Conservation (phyloP, 2,888 invertebrate genomes). For the Trachelus troglodyta region DNA sequence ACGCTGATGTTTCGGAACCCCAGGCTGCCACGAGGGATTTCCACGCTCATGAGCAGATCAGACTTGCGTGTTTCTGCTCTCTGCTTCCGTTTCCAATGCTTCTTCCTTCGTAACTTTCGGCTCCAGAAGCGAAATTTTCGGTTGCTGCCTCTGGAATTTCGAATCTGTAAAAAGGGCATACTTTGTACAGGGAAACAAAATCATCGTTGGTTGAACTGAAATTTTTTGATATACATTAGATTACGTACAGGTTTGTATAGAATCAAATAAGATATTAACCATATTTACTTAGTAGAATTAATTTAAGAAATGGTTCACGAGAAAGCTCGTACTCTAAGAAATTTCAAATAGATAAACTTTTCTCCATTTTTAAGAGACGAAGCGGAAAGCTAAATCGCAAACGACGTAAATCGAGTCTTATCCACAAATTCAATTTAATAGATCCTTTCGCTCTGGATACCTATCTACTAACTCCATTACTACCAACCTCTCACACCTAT, state of each 20-base stretch:
- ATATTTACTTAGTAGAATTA: not conserved
- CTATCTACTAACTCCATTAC: not conserved
- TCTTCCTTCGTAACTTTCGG: not conserved
- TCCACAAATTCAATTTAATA: not conserved
- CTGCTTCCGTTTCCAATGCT: conserved; percentile 17
- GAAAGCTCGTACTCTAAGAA: not conserved
- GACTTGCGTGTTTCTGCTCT: conserved; percentile 51
- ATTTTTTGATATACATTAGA: not conserved
- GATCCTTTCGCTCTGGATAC: not conserved
- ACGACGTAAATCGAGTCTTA: not conserved
- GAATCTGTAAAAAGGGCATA: not conserved
- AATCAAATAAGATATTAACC: not conserved
- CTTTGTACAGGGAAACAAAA: not conserved
- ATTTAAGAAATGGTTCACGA: not conserved
- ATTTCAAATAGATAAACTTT: not conserved
- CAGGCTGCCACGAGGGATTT: conserved; percentile 64
- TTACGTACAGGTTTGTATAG: not conserved
- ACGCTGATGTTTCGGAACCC: conserved; percentile 65
- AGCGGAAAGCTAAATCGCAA: not conserved
- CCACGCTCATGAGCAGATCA: conserved; percentile 64
- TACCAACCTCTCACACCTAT: not conserved
- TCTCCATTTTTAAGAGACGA: not conserved
- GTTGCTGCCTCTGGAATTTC: not conserved
- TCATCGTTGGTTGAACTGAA: not conserved
- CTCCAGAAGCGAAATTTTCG: too few species aligned